Conservation (phyloP, 2,888 invertebrate species). For the Catocala sponsa region DNA sequence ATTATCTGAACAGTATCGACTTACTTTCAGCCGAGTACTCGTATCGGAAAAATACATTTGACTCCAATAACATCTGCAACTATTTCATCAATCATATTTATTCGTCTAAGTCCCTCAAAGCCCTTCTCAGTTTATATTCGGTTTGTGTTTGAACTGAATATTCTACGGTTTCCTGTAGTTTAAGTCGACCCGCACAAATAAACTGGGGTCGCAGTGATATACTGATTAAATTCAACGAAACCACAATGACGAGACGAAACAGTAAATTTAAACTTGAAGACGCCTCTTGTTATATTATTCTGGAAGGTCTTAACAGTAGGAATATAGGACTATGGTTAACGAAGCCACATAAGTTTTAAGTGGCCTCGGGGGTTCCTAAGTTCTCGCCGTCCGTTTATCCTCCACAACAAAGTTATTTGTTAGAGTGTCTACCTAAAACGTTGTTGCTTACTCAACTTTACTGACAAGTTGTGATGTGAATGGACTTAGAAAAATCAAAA, state of each 20-base stretch:
- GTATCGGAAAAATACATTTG: constrained; percentile 33
- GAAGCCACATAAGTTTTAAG: constrained; percentile 86
- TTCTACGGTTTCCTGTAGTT: constrained; percentile 18
- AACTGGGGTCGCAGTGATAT: constrained; percentile 43
- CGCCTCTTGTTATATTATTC: constrained; percentile 63
- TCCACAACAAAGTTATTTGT: constrained; percentile 82
- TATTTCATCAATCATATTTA: constrained; percentile 34
- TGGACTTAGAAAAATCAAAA: constrained; percentile 33
- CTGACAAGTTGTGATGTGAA: constrained; percentile 51
- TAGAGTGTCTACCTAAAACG: constrained; percentile 75
- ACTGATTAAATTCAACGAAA: constrained; percentile 51
- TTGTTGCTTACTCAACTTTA: constrained; percentile 68
- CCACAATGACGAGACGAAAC: constrained; percentile 57
- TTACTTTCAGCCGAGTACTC: constrained; percentile 14
- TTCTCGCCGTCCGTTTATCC: constrained; percentile 80
- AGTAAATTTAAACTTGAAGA: constrained; percentile 60
- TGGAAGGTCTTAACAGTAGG: constrained; percentile 66
- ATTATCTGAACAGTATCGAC: constrained; percentile 21
- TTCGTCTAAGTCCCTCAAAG: constrained; percentile 30
- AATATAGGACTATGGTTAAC: constrained; percentile 79
- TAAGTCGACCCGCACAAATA: constrained; percentile 23
- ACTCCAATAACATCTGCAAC: constrained; percentile 32
- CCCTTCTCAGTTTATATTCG: constrained; percentile 25
- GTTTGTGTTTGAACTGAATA: constrained; percentile 23
- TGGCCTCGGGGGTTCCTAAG: constrained; percentile 79